Percentiles rank a stretch among this genome's conserved stretches.
Evolutionary conservation across 2,888 invertebrate genomes (phyloP).

Genomic region (Epistrophe grossulariae): DNA sequence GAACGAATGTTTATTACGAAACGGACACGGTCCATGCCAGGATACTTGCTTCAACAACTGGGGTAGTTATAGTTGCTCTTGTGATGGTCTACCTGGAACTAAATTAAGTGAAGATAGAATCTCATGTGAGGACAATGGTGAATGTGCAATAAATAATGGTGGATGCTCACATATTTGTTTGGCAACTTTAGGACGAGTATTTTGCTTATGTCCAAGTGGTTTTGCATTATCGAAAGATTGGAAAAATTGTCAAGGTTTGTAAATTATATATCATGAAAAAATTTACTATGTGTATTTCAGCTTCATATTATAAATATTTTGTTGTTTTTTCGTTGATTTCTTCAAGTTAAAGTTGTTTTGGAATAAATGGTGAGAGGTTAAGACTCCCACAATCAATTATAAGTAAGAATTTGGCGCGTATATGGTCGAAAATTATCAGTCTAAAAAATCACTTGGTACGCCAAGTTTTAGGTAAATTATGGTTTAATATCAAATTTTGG

Average conservation of each 20-base stretch:
- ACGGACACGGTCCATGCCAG: conserved; percentile 87
- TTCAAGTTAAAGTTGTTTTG: too few species aligned
- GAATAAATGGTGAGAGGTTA: too few species aligned
- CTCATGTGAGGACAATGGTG: conserved; percentile 84
- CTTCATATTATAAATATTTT: too few species aligned
- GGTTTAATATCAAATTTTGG: too few species aligned
- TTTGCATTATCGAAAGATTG: conserved; percentile 81
- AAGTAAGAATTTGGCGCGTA: too few species aligned
- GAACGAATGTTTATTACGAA: conserved; percentile 87
- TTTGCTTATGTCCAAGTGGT: conserved; percentile 85
- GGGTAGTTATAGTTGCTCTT: conserved; percentile 86
- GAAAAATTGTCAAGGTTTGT: conserved; percentile 84
- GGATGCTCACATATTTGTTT: conserved; percentile 85
- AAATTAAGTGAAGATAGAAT: conserved; percentile 85
- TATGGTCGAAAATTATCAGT: too few species aligned
- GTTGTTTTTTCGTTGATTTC: too few species aligned
- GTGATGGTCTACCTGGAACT: conserved; percentile 86
- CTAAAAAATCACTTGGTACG: too few species aligned
- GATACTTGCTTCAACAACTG: conserved; percentile 86
- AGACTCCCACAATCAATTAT: too few species aligned
- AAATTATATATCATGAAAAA: conserved; percentile 49
- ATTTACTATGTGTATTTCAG: too few species aligned
- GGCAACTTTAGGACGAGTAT: conserved; percentile 82
- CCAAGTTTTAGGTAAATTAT: too few species aligned
- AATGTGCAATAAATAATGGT: conserved; percentile 84